Evolutionary conservation across 92 coral and sea anemone species (phyloP), one percentile per base, ranked within the genome.

Genomic region (Scolanthus callimorphus): DNA sequence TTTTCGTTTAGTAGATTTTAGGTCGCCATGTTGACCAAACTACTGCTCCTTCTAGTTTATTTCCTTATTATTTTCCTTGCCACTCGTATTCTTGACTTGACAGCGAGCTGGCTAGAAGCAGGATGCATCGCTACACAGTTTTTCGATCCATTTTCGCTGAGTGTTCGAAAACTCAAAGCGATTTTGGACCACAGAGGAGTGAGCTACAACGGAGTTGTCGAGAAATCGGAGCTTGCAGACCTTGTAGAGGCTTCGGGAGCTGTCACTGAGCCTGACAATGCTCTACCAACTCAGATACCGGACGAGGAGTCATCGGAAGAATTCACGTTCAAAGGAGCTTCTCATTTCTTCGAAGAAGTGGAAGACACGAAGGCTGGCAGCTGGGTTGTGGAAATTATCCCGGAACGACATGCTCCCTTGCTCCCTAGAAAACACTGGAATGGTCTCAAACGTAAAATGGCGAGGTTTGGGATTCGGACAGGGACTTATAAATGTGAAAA

Each of bases 351-450:
- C 24, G 99, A 94, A 49, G 96, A 94, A 39, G 92, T 94, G 27
- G 99, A 94, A 71, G 99, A 94, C 69, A 94, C 99, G 17, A 94
- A 94, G 51, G 99, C 99, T 0, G 96, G 96, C 60, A 80, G 94
- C 57, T 94, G 99, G 99, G 63, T 94, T 27, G 91, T 94, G 44
- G 94, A 88, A 61, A 78, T 94, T 67, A 80, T 94, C 30, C 95
- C 96, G 3, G 60, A 69, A 49, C 86, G 83, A 3, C 65, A 43
- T 0, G 29, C 83, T 1, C 88, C 90, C 3, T 63, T 81, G 45
- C 69, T 84, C 49, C 79, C 73, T 38, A 55, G 83, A 34, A 81
- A 81, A 59, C 96, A 94, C 54, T 94, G 99, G 99, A 39, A 61
- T 4, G 34, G 56, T 20, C 70, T 94, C 10, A 76, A 77, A 47